phyloP scores from a whole-genome alignment of 1,140 invertebrate genomes.

The Melanaphis sacchari region DNA sequence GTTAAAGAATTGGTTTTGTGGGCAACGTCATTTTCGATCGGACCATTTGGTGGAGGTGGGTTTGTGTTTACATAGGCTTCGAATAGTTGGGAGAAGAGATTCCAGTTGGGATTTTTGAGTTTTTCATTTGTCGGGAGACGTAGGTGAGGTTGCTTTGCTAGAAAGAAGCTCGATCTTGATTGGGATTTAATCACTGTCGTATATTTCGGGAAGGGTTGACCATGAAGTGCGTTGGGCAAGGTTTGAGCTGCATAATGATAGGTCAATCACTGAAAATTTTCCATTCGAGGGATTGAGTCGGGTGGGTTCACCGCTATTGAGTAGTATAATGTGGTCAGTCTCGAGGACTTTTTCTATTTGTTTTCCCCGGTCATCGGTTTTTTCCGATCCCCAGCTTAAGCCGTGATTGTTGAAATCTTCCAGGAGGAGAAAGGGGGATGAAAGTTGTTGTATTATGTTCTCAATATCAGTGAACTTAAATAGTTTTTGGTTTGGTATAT shows the following conservation, averaged over 20 bases:
- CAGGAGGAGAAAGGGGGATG: background rate
- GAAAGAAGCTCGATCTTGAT: background rate
- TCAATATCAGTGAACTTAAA: background rate
- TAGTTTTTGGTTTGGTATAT: background rate
- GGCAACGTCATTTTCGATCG: background rate
- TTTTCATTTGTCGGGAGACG: background rate
- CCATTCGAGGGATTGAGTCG: background rate
- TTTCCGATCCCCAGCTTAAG: background rate
- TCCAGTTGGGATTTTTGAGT: background rate
- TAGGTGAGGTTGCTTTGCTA: background rate
- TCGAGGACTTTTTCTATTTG: background rate
- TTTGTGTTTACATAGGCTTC: background rate
- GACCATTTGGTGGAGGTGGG: background rate
- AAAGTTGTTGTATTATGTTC: constrained; percentile 20
- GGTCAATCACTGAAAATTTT: background rate
- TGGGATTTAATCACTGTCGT: background rate
- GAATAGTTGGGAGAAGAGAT: background rate
- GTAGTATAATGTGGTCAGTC: background rate
- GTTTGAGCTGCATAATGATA: background rate
- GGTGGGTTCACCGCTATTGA: background rate
- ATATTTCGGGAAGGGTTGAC: background rate
- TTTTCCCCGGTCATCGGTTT: background rate
- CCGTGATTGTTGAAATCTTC: background rate
- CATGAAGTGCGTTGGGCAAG: background rate
- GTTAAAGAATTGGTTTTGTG: background rate